Percentiles rank a stretch among this genome's conserved stretches.
phyloP scores from a whole-genome alignment of 1,140 invertebrate species.

The Drosophila guanche region DNA sequence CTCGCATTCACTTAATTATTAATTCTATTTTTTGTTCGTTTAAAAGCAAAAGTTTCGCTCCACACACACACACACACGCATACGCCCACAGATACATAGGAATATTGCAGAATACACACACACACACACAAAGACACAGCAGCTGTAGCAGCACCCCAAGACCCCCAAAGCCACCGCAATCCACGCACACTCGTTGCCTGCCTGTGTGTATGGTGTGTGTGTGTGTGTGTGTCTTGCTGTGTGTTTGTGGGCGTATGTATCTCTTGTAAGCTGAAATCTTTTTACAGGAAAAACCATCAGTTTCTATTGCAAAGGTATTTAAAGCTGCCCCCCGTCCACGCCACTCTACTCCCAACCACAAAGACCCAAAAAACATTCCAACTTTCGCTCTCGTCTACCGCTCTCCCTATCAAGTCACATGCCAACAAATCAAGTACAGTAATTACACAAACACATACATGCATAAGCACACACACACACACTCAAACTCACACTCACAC shows the following conservation, averaged over 20 bases:
- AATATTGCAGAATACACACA: slow-evolving; percentile 27
- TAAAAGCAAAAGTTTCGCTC: slow-evolving; percentile 29
- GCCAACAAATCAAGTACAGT: slow-evolving; percentile 15
- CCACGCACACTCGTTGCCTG: slow-evolving; percentile 1
- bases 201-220: neutral
- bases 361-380: neutral
- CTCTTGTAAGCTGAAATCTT: slow-evolving; percentile 80
- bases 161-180: neutral
- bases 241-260: slow-evolving; percentile 65
- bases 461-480: slow-evolving; percentile 12
- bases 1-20: too few relatives aligned
- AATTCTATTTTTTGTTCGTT: slow-evolving; percentile 23
- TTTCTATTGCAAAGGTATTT: slow-evolving; percentile 83
- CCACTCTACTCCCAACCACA: neutral
- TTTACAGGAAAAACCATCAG: slow-evolving; percentile 83
- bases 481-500: slow-evolving; percentile 10
- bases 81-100: slow-evolving; percentile 9
- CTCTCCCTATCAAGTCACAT: slow-evolving; percentile 5
- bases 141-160: slow-evolving; percentile 20
- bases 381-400: neutral
- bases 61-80: slow-evolving; percentile 23
- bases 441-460: slow-evolving; percentile 34
- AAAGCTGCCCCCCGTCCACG: slow-evolving; percentile 65
- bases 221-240: slow-evolving; percentile 14
- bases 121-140: slow-evolving; percentile 10